Conservation (phyloP, 2,113 vertebrate genomes). For the Pagrus major region DNA sequence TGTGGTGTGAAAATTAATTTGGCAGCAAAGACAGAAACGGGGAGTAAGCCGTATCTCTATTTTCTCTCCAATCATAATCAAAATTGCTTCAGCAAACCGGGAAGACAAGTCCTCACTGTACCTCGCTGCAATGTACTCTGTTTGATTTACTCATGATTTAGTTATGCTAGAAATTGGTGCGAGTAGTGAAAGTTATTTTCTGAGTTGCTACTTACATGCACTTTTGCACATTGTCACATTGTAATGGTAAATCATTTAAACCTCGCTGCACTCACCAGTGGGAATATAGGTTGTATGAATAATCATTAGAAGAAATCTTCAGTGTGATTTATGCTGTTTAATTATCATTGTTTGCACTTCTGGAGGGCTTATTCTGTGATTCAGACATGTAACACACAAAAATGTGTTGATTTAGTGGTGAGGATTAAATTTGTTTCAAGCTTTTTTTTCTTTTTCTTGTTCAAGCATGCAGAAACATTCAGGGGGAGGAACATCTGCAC, state of each 20-base stretch:
- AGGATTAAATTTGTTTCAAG: background rate
- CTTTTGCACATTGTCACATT: no score
- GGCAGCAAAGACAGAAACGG: constrained; percentile 30
- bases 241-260: background rate
- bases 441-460: background rate
- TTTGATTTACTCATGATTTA: background rate
- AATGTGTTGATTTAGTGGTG: background rate
- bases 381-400: background rate
- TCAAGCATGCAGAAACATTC: background rate
- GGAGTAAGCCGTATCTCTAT: constrained; percentile 2
- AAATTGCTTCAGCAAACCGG: constrained; percentile 4
- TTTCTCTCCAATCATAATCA: constrained; percentile 24
- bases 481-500: background rate
- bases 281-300: background rate
- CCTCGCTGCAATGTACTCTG: background rate
- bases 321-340: background rate
- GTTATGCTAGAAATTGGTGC: background rate
- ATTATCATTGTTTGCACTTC: background rate
- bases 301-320: background rate
- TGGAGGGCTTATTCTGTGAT: background rate
- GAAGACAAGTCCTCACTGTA: background rate
- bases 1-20: constrained; percentile 35
- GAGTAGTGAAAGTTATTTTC: background rate
- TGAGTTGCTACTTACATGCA: background rate
- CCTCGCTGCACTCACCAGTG: background rate